A percentile compares a stretch with the other conserved stretches of the same genome.
Evolutionary conservation across 2,888 invertebrate genomes (phyloP).

Genomic region (Drosophila planitibia): DNA sequence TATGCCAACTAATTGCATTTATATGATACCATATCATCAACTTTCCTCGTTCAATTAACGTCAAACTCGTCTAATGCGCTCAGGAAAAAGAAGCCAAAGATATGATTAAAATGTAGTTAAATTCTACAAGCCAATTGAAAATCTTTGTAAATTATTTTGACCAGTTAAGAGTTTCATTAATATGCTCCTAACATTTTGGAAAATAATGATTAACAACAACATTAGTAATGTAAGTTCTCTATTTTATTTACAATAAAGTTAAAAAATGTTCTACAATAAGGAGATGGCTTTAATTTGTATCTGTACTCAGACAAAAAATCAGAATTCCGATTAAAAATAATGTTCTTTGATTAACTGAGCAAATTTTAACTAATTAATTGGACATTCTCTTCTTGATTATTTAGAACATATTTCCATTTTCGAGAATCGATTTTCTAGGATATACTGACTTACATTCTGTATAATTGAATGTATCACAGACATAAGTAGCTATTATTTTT

Average conservation of each 20-base stretch:
- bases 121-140: background rate
- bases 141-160: background rate
- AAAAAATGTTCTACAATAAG: too few species aligned
- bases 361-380: too few species aligned
- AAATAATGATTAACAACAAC: too few species aligned
- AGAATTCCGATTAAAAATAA: too few species aligned
- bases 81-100: background rate
- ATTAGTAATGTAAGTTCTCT: too few species aligned
- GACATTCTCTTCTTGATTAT: background rate
- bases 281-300: too few species aligned
- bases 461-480: background rate
- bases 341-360: too few species aligned
- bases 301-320: too few species aligned
- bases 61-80: background rate
- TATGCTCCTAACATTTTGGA: background rate
- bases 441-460: background rate
- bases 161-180: background rate
- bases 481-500: background rate
- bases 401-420: background rate
- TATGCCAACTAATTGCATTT: conserved; percentile 76
- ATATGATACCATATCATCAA: conserved; percentile 44
- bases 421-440: background rate
- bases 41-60: conserved; percentile 28
- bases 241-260: too few species aligned
- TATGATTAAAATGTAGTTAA: background rate